Evolutionary conservation across 1,140 invertebrate species (phyloP).

Genomic region (Ostrea denselamellosa): DNA sequence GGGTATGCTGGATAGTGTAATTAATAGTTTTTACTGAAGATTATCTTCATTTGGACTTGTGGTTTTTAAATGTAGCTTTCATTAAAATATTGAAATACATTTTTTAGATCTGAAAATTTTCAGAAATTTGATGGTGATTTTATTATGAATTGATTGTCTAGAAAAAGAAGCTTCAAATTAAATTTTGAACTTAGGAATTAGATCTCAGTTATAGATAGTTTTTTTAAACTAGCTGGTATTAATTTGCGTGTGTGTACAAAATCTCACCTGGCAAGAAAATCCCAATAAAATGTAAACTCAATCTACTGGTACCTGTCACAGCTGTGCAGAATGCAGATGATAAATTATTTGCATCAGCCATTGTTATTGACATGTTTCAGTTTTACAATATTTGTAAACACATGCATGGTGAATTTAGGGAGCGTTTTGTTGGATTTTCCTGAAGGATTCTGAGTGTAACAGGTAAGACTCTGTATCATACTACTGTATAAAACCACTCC

Average conservation of each 20-base stretch:
- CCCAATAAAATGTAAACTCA: slow-evolving; percentile 35
- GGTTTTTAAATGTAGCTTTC: too few relatives aligned
- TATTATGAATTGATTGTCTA: neutral
- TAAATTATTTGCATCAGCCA: slow-evolving; percentile 21
- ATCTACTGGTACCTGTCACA: slow-evolving; percentile 13
- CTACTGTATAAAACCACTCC: too few relatives aligned
- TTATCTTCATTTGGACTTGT: neutral
- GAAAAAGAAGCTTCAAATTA: neutral
- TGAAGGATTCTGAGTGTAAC: neutral
- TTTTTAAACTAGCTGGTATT: neutral
- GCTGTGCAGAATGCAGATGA: slow-evolving; percentile 9
- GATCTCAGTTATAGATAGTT: neutral
- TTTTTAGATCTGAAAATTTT: too few relatives aligned
- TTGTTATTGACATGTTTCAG: slow-evolving; percentile 5
- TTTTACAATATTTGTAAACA: neutral
- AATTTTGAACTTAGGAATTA: neutral
- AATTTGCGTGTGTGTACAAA: neutral
- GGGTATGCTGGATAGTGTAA: neutral
- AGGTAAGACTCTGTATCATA: too few relatives aligned
- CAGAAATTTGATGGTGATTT: too few relatives aligned
- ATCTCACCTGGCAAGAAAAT: slow-evolving; percentile 12
- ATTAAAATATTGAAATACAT: too few relatives aligned
- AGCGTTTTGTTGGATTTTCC: neutral
- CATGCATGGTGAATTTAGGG: neutral
- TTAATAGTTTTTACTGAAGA: neutral